phyloP scores from a whole-genome alignment of 2,888 invertebrate genomes.

The Catocala sponsa region DNA sequence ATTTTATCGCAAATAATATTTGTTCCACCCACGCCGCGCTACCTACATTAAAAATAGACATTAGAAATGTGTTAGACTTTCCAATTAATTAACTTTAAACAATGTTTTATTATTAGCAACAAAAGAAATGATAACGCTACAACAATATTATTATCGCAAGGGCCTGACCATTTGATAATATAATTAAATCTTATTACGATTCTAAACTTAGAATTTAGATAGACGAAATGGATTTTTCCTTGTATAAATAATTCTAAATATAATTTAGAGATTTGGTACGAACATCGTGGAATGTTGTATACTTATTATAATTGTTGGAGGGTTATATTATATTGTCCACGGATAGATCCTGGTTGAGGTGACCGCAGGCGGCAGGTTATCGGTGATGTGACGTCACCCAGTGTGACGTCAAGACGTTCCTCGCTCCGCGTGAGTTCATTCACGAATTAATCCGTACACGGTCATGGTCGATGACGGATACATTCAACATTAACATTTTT shows the following conservation, averaged over 20 bases:
- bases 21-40: slow-evolving; percentile 18
- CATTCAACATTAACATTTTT: slow-evolving; percentile 28
- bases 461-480: slow-evolving; percentile 64
- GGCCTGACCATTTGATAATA: too few species aligned
- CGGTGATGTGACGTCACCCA: slow-evolving; percentile 66
- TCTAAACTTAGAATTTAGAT: too few species aligned
- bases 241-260: too few species aligned
- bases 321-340: background rate
- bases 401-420: slow-evolving; percentile 70
- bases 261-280: background rate
- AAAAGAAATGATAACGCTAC: too few species aligned
- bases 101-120: too few species aligned
- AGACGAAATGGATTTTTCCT: too few species aligned
- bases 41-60: background rate
- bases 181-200: too few species aligned
- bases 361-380: slow-evolving; percentile 54
- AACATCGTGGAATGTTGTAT: background rate
- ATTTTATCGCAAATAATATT: background rate
- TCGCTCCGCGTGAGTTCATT: slow-evolving; percentile 77
- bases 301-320: too few species aligned
- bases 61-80: background rate
- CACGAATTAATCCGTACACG: slow-evolving; percentile 76
- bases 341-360: slow-evolving; percentile 56
- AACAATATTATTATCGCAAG: too few species aligned
- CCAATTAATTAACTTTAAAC: too few species aligned